Base-by-base conservation (phyloP, 2,113 vertebrate species). In the Colossoma macropomum region DNA sequence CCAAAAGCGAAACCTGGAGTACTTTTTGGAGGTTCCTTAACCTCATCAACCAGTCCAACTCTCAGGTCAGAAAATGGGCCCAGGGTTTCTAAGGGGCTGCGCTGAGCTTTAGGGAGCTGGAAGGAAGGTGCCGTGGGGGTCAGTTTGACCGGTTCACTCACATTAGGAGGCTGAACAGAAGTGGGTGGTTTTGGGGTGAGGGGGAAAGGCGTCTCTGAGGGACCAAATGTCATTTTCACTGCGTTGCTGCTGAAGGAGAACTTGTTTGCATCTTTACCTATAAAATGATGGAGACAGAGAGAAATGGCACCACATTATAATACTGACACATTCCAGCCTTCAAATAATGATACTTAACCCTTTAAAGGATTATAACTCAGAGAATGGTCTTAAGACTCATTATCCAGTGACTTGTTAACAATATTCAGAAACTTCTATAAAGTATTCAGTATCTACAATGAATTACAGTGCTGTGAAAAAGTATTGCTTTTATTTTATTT, bases 11-110 rank as follows among this genome's bases (percentile, higher is more conserved):
- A 90, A 1, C 88, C 41, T 0, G 69, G 21, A 45, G 89, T 72
- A 28, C 54, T 94, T 91, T 82, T 90, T 68, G 54, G 80, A n/a
- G 84, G 54, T 3, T 90, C 87, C 84, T 95, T 97, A 1, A 89
- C 5, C 3, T 90, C 92, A 19, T 97, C 97, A 3, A 92, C 94
- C 54, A 95, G 96, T 76, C 96, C 96, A 1, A 98, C 97, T 0
- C 97, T 93, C 0, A 99, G 91, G 3, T 95, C 97, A 0, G 96
- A 98, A 79, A 99, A 99, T 79, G 94, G 94, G 8, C 97, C 97
- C 0, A 99, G 93, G 0, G 97, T 98, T 89, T 98, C 98, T 15
- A 97, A 97, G 10, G 93, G 85, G 1, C 82, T n/a, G 2, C 60
- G 75, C 1, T 79, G 85, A 56, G 91, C 52, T 89, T 95, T 96